These are phyloP conservation scores for Agrochola lota DNA, from an alignment of 2,888 invertebrate genomes.

Conservation along the genomic window DNA sequence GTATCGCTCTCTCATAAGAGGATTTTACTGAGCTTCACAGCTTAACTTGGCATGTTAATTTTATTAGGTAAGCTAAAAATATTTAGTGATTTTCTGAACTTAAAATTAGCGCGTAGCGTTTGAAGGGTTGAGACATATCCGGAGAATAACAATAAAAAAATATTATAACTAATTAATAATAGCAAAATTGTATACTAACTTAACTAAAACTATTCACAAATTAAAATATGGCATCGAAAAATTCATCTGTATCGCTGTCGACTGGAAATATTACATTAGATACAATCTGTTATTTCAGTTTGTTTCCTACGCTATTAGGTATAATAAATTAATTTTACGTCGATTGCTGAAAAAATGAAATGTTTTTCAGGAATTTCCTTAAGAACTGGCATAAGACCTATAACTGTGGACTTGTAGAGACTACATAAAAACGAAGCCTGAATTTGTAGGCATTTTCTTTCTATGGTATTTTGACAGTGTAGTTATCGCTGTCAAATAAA, in stretches of 20 bases:
- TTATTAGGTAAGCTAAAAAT: slow-evolving; percentile 37
- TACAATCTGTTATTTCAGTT: background rate
- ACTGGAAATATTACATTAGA: background rate
- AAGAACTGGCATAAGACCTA: background rate
- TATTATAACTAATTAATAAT: too few species aligned
- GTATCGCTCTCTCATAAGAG: slow-evolving; percentile 81
- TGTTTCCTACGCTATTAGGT: too few species aligned
- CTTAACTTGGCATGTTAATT: slow-evolving; percentile 57
- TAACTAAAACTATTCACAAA: too few species aligned
- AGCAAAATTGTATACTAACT: too few species aligned
- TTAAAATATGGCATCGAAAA: too few species aligned
- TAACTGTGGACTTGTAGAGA: background rate
- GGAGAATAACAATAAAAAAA: background rate
- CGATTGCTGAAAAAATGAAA: too few species aligned
- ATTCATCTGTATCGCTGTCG: too few species aligned
- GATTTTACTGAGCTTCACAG: slow-evolving; percentile 67
- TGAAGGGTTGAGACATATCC: background rate
- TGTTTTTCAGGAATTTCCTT: background rate
- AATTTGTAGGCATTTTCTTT: background rate
- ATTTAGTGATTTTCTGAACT: background rate
- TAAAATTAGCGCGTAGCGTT: background rate
- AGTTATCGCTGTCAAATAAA: too few species aligned
- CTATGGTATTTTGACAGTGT: background rate
- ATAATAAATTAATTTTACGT: too few species aligned
- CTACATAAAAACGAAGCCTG: too few species aligned